Base-by-base conservation (phyloP, 1,140 invertebrate genomes). In the Anastrepha obliqua region DNA sequence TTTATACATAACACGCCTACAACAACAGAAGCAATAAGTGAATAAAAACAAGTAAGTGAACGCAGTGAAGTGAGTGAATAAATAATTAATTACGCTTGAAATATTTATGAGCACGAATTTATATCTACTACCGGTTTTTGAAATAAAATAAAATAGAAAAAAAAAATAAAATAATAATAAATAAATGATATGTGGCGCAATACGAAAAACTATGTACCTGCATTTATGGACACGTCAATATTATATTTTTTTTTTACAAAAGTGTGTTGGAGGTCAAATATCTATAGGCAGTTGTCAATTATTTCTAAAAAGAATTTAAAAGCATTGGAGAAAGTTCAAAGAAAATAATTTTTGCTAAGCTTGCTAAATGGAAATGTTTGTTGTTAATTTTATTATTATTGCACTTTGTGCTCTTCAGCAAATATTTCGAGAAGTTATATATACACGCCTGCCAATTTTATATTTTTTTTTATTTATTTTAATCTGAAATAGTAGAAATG, bases 1-100 rank as follows among this genome's bases (percentile, higher is more conserved):
- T 47, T 47, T 74, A 47, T 4, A 17, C 17, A 17, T 64, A 74
- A 7, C 39, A 39, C 7, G 8, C 13, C 5, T 13, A 64, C 8
- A 74, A 74, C 17, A 74, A 74, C 15, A 74, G 3, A 44, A 74
- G 39, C 39, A 74, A 74, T 39, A 51, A 74, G 70, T 74, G 39
- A 47, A 47, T 74, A 20, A 11, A 44, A 29, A 17, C 44, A 47
- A 44, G 70, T 74, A 47, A 74, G 70, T 74, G 44, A 29, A 4
- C 1, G 65, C 42, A 74, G 67, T 42, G 67, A 42, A 74, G 39
- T n/a, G 60, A 58, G 13, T 64, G 60, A 5, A 17, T n/a, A 64
- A 64, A 64, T 13, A 13, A 17, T 17, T 13, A 13, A 17, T 17
- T 17, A 17, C 60, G 17, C 9, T 17, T 13, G 17, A 64, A 64